Evolutionary conservation across 2,888 invertebrate species (phyloP), one percentile per base, ranked within the genome.

Genomic region (Phaonia tiefii): DNA sequence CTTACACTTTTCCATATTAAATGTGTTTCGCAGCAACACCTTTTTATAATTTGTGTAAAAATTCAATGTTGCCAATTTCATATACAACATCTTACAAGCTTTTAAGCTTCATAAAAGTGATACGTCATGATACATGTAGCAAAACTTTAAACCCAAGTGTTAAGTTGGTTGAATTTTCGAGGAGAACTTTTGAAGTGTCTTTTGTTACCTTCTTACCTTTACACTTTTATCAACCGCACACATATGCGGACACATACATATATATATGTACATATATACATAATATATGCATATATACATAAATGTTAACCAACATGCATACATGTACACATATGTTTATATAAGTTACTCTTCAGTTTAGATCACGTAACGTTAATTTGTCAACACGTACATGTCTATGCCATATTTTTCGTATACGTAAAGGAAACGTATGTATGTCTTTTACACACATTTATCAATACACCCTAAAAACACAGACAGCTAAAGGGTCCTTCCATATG

Each of bases 311-410:
- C 10, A 37, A 4, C 37, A 37, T n/a, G 2, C 44, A 44, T 8
- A 44, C 13, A 44, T n/a, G 11, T 2, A 44, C 44, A 44, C 13
- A 11, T 44, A 11, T 44, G n/a, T 13, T 31, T 20, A 20, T 20
- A 1, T 22, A 44, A 22, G 25, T 63, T 44, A 44, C 22, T 44
- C 10, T 56, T 54, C n/a, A 74, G 54, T 66, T 69, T 60, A 42
- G 72, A 65, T n/a, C 81, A 84, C 83, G 84, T 78, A 81, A 75
- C 71, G 22, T 76, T 80, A 84, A 83, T 79, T 83, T 84, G 84
- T 83, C 83, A 82, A 42, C 63, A 42, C 39, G 42, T 42, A 63
- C 37, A 37, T 37, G 54, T 54, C 20, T 42, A 63, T 63, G 20
- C 20, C 22, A n/a, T 11, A 63, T 22, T 54, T 22, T 13, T 39